Evolutionary conservation across 2,113 vertebrate species (phyloP).

Genomic region (Nerophis lumbriciformis): DNA sequence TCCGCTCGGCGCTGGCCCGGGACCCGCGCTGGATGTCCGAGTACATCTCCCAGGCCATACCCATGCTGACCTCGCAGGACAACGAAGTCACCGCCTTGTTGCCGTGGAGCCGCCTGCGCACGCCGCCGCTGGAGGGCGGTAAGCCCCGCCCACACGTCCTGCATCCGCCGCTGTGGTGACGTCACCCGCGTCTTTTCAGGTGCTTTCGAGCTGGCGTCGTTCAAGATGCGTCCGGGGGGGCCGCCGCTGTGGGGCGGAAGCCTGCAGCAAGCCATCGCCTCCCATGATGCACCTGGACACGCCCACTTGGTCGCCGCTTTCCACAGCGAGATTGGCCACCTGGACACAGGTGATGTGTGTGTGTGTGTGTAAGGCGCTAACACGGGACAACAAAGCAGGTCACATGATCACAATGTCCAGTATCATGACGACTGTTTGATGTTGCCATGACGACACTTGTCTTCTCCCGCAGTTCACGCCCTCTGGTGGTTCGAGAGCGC

Average conservation of each 20-base stretch:
- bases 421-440: too few species aligned
- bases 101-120: slow-evolving; percentile 83
- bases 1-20: slow-evolving; percentile 74
- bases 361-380: not conserved
- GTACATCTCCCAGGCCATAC: slow-evolving; percentile 71
- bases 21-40: slow-evolving; percentile 81
- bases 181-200: slow-evolving; percentile 66
- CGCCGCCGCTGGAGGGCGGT: slow-evolving; percentile 80
- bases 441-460: not conserved
- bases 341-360: slow-evolving; percentile 77
- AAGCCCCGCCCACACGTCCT: slow-evolving; percentile 16
- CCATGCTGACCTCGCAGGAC: slow-evolving; percentile 77
- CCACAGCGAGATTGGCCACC: slow-evolving; percentile 80
- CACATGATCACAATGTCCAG: too few species aligned
- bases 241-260: slow-evolving; percentile 80
- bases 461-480: slow-evolving; percentile 72
- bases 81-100: slow-evolving; percentile 83
- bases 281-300: slow-evolving; percentile 79
- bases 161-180: not conserved
- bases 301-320: slow-evolving; percentile 81
- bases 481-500: slow-evolving; percentile 84
- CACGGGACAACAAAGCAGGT: too few species aligned
- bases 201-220: slow-evolving; percentile 82
- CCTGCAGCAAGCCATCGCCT: slow-evolving; percentile 72
- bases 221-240: slow-evolving; percentile 86